Evolutionary conservation across 2,113 vertebrate species (phyloP), one percentile per base, ranked within the genome.

Genomic region (Rhinichthys klamathensis): DNA sequence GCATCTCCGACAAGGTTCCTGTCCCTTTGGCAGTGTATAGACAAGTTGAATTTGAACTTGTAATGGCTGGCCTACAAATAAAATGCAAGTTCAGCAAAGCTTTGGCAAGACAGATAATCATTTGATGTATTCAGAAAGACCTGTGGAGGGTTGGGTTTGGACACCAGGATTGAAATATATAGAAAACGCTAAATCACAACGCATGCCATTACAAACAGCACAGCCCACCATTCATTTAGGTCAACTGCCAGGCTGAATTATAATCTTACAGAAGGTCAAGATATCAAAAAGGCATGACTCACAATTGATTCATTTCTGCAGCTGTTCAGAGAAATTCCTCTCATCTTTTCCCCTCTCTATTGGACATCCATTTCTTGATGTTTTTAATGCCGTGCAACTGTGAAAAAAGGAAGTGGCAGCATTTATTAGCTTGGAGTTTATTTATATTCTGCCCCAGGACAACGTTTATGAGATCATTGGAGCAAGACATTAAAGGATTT

Each of bases 371-470:
- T 82, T 88, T 89, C 85, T 90, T 76, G 80, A 80, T 91, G 91
- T 93, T 88, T 92, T 91, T 90, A 88, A 89, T 82, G 88, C 88
- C 80, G 92, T 87, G 86, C 90, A 89, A 92, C 89, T 90, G 93
- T 89, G 88, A 90, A 91, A 51, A 49, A 89, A 89, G 51, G 89
- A 90, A 84, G 84, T 80, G 21, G 87, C 89, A 90, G 91, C 90
- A 92, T 94, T 94, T 92, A 92, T 92, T 91, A 90, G 90, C 89
- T 80, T 85, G 1, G 23, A 86, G 89, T 93, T 93, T 94, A 94
- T 95, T 95, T 94, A 93, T 95, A 94, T 94, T 92, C 92, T 84
- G 75, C 89, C 88, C 80, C 90, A 91, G 86, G 91, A 94, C 89
- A 75, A 89, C 89, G 92, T 94, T 94, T 93, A 93, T 93, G 92